Evolutionary conservation across 2,797 vertebrate species (phyloP), one percentile per base, ranked within the genome.

Genomic region (Gila robusta): DNA sequence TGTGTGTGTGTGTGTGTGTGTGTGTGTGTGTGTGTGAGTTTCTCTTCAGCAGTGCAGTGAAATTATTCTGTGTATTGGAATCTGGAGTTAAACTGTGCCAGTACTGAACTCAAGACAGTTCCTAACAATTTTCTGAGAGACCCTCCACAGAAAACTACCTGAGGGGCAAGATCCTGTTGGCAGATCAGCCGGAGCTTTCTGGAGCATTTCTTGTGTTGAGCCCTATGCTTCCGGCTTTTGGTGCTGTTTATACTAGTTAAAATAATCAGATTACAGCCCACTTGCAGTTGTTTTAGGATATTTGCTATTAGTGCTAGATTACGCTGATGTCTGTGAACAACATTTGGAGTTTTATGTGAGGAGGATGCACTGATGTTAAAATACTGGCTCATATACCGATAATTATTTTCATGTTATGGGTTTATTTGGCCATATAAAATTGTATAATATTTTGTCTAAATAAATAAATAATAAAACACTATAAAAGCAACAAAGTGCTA

Each of bases 1-100:
- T 54, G 26, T 32, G 23, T n/a, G 44, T 69, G 26, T 23, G 41
- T 23, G 56, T n/a, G 23, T n/a, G 41, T 23, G 56, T n/a, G 23
- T n/a, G 44, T 69, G 26, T 32, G 41, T 23, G 56, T n/a, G 23
- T n/a, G 44, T 69, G 26, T 32, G 41, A 14, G 56, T 69, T 23
- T 73, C 39, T 47, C 39, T 64, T 56, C 41, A 83, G 81, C 39
- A 74, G 26, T 83, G 54, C 26, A 35, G 56, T 47, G 56, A 64
- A 47, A 37, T 83, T 9, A 47, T 64, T 64, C 41, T 8, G 3
- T 64, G 44, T 49, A 64, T 64, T 37, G 21, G 35, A 73, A 35
- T 49, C 28, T 74, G 35, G 14, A 41, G 16, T 9, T 56, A 5
- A 26, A 56, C 2, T 19, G 11, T 71, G 21, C 23, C 62, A 7